Evolutionary conservation across 2,797 vertebrate species (phyloP).

Genomic region (Brotula barbata): DNA sequence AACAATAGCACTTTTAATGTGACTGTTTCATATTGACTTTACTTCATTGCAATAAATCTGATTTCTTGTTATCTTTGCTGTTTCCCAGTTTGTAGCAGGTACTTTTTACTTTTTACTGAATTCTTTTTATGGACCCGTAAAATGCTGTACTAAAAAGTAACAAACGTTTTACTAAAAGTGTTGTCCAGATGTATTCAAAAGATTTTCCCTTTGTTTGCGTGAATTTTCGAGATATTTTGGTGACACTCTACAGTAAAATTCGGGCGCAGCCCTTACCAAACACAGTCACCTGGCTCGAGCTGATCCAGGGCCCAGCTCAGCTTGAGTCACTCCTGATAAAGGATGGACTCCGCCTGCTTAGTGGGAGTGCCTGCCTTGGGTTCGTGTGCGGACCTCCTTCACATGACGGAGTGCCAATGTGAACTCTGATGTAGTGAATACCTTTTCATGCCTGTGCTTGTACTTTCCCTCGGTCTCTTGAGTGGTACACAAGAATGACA

Average conservation of each 20-base stretch:
- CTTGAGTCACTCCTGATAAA: constrained; percentile 55
- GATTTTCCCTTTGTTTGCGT: no score
- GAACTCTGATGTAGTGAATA: constrained; percentile 1
- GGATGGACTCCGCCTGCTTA: constrained; percentile 29
- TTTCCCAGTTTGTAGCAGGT: not conserved
- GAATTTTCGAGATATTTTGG: no score
- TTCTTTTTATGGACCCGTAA: no score
- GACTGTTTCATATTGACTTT: constrained; percentile 56
- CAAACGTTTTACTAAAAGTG: no score
- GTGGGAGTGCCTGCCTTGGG: constrained; percentile 42
- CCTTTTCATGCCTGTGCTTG: constrained; percentile 43
- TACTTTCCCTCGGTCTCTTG: not conserved
- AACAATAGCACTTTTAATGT: constrained; percentile 53
- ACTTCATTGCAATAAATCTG: constrained; percentile 70
- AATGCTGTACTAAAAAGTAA: no score
- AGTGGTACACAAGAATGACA: not conserved
- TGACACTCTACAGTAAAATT: no score
- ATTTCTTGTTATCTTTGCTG: constrained; percentile 45
- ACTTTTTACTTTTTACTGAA: no score
- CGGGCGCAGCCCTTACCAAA: no score
- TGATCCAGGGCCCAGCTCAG: no score
- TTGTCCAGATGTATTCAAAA: no score
- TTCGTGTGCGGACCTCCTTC: constrained; percentile 10
- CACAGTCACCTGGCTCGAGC: no score
- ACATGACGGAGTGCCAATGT: not conserved